Base-by-base conservation (phyloP, 1,140 invertebrate genomes). In the Gryllus bimaculatus region DNA sequence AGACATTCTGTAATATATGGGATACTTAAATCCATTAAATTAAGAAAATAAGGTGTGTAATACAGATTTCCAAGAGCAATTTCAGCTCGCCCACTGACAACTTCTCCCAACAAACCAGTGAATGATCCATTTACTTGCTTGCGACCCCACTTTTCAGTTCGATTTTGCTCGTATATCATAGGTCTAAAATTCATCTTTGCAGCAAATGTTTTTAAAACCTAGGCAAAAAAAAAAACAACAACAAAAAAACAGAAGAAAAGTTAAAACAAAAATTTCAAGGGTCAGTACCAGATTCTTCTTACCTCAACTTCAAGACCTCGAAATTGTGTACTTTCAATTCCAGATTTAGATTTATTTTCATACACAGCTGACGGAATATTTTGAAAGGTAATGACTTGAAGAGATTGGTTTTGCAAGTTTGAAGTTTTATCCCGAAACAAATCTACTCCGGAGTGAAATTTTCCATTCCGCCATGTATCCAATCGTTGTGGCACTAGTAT, bases 1-100 rank as follows among this genome's bases (percentile, higher is more conserved):
- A 94, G 88, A 83, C 94, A 95, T 83, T 95, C 91, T 0, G 92
- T 90, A 77, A 90, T 93, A 78, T 95, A 94, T 0, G 94, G 93
- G 74, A 90, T 88, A n/a, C 91, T 93, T 47, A 95, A 85, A 83
- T 95, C 94, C 77, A 93, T 88, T 18, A 92, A 84, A 78, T 91
- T 86, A 49, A 92, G 83, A 82, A 94, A 90, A 78, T 90, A 88
- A 12, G 90, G 87, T 2, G 90, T 92, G 79, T 94, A 92, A 82
- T 94, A 90, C 54, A 96, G 86, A 85, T 94, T 92, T 0, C 92
- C 94, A 8, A 96, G 85, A 76, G 91, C 93, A 80, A 95, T 88
- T 78, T 93, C 91, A 1, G 93, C 93, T 15, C 75, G 8, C 13
- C 48, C 47, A 74, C 15, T 48, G 18, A 73, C 75, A 8, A 79